Evolutionary conservation across 2,113 vertebrate species (phyloP).

Genomic region (Chinchilla lanigera): DNA sequence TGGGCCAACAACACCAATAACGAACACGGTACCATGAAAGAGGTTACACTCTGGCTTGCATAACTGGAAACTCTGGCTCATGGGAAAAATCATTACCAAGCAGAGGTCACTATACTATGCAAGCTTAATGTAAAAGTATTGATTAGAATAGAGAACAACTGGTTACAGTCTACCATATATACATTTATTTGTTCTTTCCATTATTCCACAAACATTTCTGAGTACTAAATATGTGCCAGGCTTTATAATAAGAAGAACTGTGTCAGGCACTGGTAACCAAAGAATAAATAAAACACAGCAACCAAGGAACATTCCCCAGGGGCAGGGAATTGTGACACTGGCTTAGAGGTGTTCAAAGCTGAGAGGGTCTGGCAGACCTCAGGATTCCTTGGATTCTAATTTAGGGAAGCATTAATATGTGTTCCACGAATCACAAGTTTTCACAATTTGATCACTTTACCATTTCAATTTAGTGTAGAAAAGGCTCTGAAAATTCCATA

Average conservation of each 20-base stretch:
- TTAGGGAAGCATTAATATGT: background rate
- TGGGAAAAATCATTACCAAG: background rate
- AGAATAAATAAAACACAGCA: background rate
- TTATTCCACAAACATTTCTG: background rate
- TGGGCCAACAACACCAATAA: background rate
- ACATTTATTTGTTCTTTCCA: background rate
- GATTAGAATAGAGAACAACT: background rate
- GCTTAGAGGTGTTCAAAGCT: background rate
- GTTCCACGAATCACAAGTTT: background rate
- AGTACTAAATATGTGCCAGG: background rate
- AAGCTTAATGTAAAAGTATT: background rate
- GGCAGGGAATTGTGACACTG: background rate
- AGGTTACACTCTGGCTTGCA: background rate
- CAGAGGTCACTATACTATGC: conserved; percentile 8
- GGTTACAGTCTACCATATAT: background rate
- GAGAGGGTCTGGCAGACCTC: background rate
- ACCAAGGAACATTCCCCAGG: background rate
- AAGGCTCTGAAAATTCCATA: background rate
- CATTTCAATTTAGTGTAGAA: background rate
- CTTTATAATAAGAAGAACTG: background rate
- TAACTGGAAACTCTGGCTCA: background rate
- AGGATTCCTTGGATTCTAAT: background rate
- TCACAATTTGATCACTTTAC: background rate
- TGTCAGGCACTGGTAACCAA: background rate
- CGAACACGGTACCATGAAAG: background rate